Conservation (phyloP, 2,797 vertebrate genomes). For the Poecile montanus region DNA sequence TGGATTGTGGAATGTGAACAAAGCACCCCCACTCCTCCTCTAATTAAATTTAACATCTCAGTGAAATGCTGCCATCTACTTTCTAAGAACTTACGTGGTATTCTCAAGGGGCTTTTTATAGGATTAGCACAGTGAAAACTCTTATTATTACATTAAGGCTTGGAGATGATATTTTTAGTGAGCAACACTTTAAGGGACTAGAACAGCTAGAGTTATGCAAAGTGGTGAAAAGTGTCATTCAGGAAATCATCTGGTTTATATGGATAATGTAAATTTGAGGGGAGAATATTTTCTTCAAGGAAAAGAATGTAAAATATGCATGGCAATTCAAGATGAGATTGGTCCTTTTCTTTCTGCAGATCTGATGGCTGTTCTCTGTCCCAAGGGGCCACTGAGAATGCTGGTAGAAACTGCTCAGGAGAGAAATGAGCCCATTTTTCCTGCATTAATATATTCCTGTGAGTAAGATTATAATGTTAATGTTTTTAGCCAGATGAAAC, state of each 20-base stretch:
- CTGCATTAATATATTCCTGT: slow-evolving; percentile 97
- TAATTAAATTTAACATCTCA: neutral
- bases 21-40: neutral
- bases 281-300: neutral
- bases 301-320: neutral
- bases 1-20: neutral
- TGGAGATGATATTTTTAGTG: neutral
- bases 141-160: neutral
- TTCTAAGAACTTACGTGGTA: neutral
- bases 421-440: slow-evolving; percentile 95
- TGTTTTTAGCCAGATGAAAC: neutral
- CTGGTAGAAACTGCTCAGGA: slow-evolving; percentile 96
- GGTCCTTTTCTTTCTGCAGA: slow-evolving; percentile 77
- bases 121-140: slow-evolving; percentile 2
- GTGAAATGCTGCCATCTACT: neutral
- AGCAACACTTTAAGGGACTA: neutral
- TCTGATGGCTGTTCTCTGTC: slow-evolving; percentile 90
- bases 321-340: neutral
- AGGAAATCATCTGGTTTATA: neutral
- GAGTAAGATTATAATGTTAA: slow-evolving; percentile 71
- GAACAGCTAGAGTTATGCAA: neutral
- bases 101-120: slow-evolving; percentile 6
- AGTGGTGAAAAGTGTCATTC: neutral
- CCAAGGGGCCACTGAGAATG: slow-evolving; percentile 93
- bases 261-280: neutral